Conservation (phyloP, 2,797 vertebrate genomes). For the Crypturellus tataupa region DNA sequence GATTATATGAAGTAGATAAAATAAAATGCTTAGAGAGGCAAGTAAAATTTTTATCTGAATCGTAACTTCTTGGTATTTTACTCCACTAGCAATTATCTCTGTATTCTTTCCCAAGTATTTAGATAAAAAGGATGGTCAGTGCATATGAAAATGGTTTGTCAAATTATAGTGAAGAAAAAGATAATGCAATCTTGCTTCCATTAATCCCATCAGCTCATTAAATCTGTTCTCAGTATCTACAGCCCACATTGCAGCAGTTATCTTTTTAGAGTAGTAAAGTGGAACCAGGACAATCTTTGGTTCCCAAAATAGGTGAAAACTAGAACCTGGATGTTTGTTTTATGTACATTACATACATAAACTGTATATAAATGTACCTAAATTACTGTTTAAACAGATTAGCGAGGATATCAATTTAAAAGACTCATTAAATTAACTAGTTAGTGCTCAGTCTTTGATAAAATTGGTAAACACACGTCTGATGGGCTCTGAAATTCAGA, state of each 20-base stretch:
- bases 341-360: neutral
- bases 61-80: constrained; percentile 34
- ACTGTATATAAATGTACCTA: neutral
- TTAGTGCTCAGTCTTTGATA: neutral
- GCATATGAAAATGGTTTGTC: neutral
- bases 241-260: neutral
- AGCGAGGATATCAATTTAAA: neutral
- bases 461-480: neutral
- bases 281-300: neutral
- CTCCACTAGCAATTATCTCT: constrained; percentile 18
- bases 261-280: neutral
- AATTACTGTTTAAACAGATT: neutral
- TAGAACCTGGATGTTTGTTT: neutral
- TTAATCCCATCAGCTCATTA: neutral
- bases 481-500: neutral
- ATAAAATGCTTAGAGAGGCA: too few species aligned
- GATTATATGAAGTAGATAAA: constrained; percentile 14
- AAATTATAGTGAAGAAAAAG: constrained; percentile 15
- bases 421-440: neutral
- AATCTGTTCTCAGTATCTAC: neutral
- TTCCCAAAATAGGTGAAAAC: neutral
- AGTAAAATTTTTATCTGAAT: constrained; percentile 36
- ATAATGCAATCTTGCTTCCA: neutral
- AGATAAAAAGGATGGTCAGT: constrained; percentile 23
- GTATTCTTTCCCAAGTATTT: constrained; percentile 21